Evolutionary conservation across 2,888 invertebrate species (phyloP).

Genomic region (Drosophila paracracens): DNA sequence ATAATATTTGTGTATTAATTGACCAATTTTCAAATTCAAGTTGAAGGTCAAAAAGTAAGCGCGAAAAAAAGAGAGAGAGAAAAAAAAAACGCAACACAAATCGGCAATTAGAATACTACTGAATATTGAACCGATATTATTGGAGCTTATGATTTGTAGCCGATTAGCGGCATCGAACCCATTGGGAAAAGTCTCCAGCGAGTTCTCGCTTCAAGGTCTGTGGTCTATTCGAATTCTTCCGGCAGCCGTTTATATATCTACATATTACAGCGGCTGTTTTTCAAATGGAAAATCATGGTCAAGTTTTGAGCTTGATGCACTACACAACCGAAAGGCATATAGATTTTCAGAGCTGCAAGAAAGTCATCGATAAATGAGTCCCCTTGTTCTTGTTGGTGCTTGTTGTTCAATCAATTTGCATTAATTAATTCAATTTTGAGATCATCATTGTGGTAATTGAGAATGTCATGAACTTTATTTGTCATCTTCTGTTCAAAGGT

Average conservation of each 20-base stretch:
- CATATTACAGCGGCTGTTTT: slow-evolving; percentile 3
- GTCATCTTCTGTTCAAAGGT: not conserved
- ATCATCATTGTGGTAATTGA: not conserved
- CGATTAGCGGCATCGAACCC: slow-evolving; percentile 14
- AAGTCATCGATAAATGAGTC: not conserved
- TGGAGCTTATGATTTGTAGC: slow-evolving; percentile 23
- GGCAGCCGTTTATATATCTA: slow-evolving; percentile 25
- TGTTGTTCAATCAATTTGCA: not conserved
- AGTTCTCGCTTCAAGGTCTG: slow-evolving; percentile 47
- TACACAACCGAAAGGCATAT: not conserved
- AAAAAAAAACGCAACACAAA: slow-evolving; percentile 34
- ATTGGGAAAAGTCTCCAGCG: slow-evolving; percentile 40
- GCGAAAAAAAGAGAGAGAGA: slow-evolving; percentile 26
- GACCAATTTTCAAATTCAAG: slow-evolving; percentile 79
- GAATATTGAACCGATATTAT: slow-evolving; percentile 28
- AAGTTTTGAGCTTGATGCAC: not conserved
- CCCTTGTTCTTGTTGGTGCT: not conserved
- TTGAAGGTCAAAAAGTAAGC: slow-evolving; percentile 73
- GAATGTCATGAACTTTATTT: not conserved
- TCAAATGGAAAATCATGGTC: slow-evolving; percentile 38
- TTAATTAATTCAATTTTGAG: not conserved
- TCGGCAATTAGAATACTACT: slow-evolving; percentile 62
- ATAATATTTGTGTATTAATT: slow-evolving; percentile 76
- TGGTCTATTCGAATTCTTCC: slow-evolving; percentile 37
- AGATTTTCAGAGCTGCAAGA: not conserved